phyloP scores from a whole-genome alignment of 2,797 vertebrate genomes.

The Bucorvus abyssinicus region DNA sequence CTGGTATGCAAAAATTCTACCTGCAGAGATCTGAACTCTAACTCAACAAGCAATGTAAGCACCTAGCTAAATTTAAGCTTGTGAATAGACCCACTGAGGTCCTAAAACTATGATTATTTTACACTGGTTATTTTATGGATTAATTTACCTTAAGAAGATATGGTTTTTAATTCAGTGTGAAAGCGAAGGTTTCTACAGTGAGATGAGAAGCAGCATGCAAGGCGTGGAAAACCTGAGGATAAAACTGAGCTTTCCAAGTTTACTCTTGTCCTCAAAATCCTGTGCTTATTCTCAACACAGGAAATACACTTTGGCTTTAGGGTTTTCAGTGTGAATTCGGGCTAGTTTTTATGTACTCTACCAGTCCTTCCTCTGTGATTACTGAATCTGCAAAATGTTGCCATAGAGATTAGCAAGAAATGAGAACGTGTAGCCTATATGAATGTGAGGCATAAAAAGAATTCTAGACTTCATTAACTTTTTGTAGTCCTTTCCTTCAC shows the following conservation, averaged over 20 bases:
- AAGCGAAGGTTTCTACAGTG: neutral
- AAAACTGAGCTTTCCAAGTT: neutral
- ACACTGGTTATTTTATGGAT: neutral
- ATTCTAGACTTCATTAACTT: neutral
- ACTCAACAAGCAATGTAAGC: neutral
- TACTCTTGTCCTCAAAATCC: neutral
- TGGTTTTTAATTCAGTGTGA: neutral
- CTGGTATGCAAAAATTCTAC: neutral
- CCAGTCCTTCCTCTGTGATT: neutral
- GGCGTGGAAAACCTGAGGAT: neutral
- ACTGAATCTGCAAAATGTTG: neutral
- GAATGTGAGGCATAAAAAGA: neutral
- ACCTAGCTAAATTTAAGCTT: neutral
- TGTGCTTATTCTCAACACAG: neutral
- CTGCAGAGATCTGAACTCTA: neutral
- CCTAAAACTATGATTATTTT: neutral
- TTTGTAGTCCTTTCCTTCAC: neutral
- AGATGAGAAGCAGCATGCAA: neutral
- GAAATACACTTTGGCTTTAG: neutral
- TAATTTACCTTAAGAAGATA: neutral
- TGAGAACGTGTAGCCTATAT: neutral
- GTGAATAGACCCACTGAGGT: neutral
- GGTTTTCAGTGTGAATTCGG: neutral
- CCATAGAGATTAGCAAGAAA: conserved; percentile 3
- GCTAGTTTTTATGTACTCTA: neutral